Percentiles rank a stretch among this genome's conserved stretches.
phyloP scores from a whole-genome alignment of 2,888 invertebrate species.

The Drosophila meridiana region DNA sequence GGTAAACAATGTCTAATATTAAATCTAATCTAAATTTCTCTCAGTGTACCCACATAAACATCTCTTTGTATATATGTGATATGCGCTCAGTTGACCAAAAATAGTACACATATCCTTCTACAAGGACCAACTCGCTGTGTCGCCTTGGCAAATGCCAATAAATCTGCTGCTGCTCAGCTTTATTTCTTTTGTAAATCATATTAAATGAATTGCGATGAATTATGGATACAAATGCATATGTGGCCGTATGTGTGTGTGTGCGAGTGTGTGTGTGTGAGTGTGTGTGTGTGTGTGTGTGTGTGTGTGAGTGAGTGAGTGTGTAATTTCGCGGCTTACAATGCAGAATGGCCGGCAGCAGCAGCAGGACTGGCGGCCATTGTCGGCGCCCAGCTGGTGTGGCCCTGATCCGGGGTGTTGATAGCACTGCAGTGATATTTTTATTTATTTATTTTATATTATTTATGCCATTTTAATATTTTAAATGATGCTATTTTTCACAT shows the following conservation, averaged over 20 bases:
- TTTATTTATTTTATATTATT: conserved; percentile 78
- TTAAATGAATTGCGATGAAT: conserved; percentile 78
- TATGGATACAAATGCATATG: conserved; percentile 64
- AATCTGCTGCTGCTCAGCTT: conserved; percentile 61
- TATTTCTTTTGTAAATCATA: conserved; percentile 75
- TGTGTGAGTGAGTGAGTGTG: conserved; percentile 14
- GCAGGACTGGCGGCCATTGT: conserved; percentile 44
- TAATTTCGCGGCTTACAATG: conserved; percentile 63
- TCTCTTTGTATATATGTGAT: conserved; percentile 10
- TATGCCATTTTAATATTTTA: conserved; percentile 77
- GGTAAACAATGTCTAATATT: background rate
- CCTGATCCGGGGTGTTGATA: conserved; percentile 40
- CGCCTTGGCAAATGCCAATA: conserved; percentile 60
- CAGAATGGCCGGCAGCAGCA: conserved; percentile 30
- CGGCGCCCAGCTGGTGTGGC: conserved; percentile 20
- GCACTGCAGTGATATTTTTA: conserved; percentile 74
- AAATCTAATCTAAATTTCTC: conserved; percentile 9
- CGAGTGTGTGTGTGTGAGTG: background rate
- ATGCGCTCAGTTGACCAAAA: conserved; percentile 59
- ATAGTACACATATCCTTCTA: conserved; percentile 45
- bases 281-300: conserved; percentile 2
- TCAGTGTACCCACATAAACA: conserved; percentile 36
- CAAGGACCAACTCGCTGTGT: conserved; percentile 31
- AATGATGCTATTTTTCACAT: conserved; percentile 79
- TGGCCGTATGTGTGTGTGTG: conserved; percentile 5